phyloP scores from a whole-genome alignment of 2,113 vertebrate genomes.

The Asarcornis scutulata region DNA sequence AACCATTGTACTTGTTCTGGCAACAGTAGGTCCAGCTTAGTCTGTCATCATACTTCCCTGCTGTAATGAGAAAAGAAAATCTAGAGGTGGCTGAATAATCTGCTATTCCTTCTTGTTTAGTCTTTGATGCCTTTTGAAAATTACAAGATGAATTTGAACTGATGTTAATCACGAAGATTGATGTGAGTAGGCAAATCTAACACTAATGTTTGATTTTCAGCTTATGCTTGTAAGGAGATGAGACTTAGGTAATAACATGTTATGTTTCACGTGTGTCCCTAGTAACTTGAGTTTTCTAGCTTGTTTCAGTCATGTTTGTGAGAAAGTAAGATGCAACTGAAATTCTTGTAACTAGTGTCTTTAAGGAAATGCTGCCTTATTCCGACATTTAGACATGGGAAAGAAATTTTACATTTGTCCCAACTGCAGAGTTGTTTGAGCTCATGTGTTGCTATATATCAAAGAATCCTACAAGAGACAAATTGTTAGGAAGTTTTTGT shows the following conservation, averaged over 20 bases:
- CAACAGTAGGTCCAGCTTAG: background rate
- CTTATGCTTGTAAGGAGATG: background rate
- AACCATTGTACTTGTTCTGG: background rate
- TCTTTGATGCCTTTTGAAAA: background rate
- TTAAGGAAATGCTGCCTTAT: background rate
- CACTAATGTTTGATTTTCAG: background rate
- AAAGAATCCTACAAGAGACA: background rate
- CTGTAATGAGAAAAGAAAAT: background rate
- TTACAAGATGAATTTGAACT: background rate
- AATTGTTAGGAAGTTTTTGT: background rate
- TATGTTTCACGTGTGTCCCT: background rate
- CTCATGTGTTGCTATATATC: rapidly evolving
- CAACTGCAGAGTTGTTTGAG: background rate
- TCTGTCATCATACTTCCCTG: background rate
- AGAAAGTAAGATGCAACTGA: background rate
- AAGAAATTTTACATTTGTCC: background rate
- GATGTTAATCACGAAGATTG: background rate
- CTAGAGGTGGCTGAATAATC: background rate
- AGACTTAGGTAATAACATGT: background rate
- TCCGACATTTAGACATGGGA: background rate
- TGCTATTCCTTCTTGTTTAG: background rate
- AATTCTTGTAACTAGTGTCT: background rate
- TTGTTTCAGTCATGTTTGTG: background rate
- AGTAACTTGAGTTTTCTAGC: background rate
- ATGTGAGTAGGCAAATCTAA: background rate